phyloP scores from a whole-genome alignment of 2,888 invertebrate species.

The Dolomedes plantarius region DNA sequence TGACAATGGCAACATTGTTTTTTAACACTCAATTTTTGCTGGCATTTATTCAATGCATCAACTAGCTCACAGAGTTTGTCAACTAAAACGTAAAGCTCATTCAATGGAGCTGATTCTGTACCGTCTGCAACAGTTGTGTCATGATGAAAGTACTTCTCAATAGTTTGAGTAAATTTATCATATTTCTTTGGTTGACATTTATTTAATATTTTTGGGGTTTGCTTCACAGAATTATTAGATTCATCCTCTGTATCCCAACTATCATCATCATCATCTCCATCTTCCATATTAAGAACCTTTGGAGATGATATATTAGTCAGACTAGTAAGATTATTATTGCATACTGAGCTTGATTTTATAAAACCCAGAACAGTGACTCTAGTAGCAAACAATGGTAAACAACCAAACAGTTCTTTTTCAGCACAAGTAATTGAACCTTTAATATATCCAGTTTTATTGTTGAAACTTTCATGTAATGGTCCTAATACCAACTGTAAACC shows the following conservation, averaged over 20 bases:
- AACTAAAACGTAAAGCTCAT: not conserved
- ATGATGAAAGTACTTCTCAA: not conserved
- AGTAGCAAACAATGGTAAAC: not conserved
- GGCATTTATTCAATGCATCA: not conserved
- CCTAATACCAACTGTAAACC: conserved; percentile 26
- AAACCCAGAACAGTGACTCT: conserved; percentile 39
- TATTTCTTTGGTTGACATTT: not conserved
- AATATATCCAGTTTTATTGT: not conserved
- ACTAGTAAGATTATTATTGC: not conserved
- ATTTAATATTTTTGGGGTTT: not conserved
- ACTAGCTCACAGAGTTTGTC: conserved; percentile 4
- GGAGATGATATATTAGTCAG: not conserved
- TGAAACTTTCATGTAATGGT: conserved; percentile 22
- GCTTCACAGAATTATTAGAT: not conserved
- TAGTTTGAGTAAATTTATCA: conserved; percentile 47
- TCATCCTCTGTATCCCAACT: conserved; percentile 34
- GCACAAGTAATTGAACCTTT: not conserved
- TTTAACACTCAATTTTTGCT: not conserved
- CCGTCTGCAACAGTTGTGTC: not conserved
- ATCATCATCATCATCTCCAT: conserved; percentile 12
- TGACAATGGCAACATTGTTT: not conserved
- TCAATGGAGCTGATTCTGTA: not conserved
- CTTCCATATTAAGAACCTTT: not conserved
- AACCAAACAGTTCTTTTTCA: conserved; percentile 19
- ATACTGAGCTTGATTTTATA: conserved; percentile 8